Evolutionary conservation across 64 coral and sea anemone genomes (phyloP), one percentile per base, ranked within the genome.

Genomic region (Montipora efflorescens): DNA sequence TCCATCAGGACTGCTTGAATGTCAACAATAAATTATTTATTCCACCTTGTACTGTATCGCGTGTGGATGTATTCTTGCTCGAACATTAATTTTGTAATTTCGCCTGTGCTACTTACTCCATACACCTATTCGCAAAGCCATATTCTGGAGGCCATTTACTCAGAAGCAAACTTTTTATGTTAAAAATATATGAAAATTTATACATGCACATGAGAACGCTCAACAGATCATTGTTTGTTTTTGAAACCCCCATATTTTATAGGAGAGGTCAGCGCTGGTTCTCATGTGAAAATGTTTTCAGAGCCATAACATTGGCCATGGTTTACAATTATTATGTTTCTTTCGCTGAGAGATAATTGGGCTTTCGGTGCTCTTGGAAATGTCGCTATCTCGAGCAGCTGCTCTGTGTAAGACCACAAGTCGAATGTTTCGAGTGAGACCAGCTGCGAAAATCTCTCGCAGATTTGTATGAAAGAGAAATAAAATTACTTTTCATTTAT

Each of bases 1-100:
- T 59, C 82, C 82, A 72, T 71, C 62, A 69, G 61, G 36, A 28
- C 44, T 20, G 19, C 13, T 67, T 64, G 67, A 86, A 86, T 86
- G 82, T 86, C 82, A 86, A 86, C 82, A 86, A 86, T 86, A 45
- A 86, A 86, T 86, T 86, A 86, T 86, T 86, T 86, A 86, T 86
- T 71, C 61, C 18, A 50, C 18, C 64, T 71, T 86, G 82, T 86
- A 86, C 66, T 86, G 82, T 86, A 86, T 86, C 82, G 66, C 10
- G 67, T 22, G 81, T 43, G 59, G 23, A 45, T 71, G 44, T 49
- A 28, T 86, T 70, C 71, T 86, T 50, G 43, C 44, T 66, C n/a
- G 36, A 36, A 36, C 46, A 49, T 13, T 71, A 72, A 36, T 13
- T 22, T 71, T 86, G 47, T 72, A 18, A 18, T 48, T 22, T 59